phyloP scores from a whole-genome alignment of 2,888 invertebrate genomes.

The Lycaena phlaeas region DNA sequence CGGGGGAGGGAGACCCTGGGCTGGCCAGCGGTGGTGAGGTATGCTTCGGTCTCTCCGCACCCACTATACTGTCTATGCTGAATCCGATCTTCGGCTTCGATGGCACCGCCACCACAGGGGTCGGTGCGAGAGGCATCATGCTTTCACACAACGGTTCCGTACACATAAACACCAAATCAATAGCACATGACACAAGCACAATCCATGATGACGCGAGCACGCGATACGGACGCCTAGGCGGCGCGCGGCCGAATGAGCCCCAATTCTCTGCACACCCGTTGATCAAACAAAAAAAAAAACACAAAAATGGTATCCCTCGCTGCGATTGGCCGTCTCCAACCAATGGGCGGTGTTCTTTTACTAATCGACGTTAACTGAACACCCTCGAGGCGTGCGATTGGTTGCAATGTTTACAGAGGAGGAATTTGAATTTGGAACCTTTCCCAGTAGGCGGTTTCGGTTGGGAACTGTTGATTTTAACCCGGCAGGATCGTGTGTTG shows the following conservation, averaged over 20 bases:
- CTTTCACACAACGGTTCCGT: slow-evolving; percentile 65
- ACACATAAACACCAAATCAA: slow-evolving; percentile 58
- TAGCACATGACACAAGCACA: slow-evolving; percentile 68
- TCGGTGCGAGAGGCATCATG: slow-evolving; percentile 97
- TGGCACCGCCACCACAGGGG: slow-evolving; percentile 92
- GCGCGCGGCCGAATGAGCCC: slow-evolving; percentile 68
- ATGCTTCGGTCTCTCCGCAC: slow-evolving; percentile 68
- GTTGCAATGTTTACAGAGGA: slow-evolving; percentile 37
- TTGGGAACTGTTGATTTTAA: slow-evolving; percentile 49
- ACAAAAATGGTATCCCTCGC: slow-evolving; percentile 51
- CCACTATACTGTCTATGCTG: slow-evolving; percentile 95
- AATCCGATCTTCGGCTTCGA: slow-evolving; percentile 95
- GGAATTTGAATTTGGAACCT: slow-evolving; percentile 60
- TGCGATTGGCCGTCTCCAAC: slow-evolving; percentile 40
- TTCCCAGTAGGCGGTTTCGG: slow-evolving; percentile 55
- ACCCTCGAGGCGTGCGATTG: slow-evolving; percentile 39
- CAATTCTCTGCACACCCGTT: slow-evolving; percentile 36
- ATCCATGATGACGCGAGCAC: slow-evolving; percentile 64
- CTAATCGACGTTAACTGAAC: slow-evolving; percentile 45
- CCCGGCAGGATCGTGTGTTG: slow-evolving; percentile 51
- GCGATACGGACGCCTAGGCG: slow-evolving; percentile 65
- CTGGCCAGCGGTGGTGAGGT: slow-evolving; percentile 73
- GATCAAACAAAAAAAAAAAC: slow-evolving; percentile 40
- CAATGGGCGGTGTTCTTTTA: slow-evolving; percentile 40
- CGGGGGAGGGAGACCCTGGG: slow-evolving; percentile 61